Evolutionary conservation across 2,797 vertebrate species (phyloP).

Genomic region (Eptatretus atami): DNA sequence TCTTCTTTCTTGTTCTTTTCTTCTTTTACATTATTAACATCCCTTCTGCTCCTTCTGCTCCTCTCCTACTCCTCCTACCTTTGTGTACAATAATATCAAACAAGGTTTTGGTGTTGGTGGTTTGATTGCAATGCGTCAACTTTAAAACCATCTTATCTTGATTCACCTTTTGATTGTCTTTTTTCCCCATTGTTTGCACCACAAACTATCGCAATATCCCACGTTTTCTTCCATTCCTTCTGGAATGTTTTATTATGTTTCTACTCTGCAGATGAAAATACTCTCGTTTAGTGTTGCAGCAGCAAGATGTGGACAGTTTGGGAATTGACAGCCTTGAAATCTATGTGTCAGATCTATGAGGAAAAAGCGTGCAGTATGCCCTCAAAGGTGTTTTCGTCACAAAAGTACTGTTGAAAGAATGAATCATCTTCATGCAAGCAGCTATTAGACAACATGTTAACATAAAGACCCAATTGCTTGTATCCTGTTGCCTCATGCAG

Average conservation of each 20-base stretch:
- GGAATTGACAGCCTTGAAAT: constrained; percentile 79
- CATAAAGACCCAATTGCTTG: too few species aligned
- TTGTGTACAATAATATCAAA: constrained; percentile 11
- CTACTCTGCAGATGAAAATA: constrained; percentile 44
- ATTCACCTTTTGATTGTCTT: constrained; percentile 2
- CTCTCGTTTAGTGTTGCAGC: constrained; percentile 60
- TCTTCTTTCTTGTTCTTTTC: too few species aligned
- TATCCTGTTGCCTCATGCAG: too few species aligned
- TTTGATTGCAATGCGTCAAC: too few species aligned
- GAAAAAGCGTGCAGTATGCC: constrained; percentile 31
- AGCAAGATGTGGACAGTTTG: constrained; percentile 45
- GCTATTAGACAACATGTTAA: too few species aligned
- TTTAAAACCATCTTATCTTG: constrained; percentile 7
- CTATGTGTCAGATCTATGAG: constrained; percentile 86
- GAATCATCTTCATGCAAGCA: too few species aligned
- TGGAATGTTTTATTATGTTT: constrained; percentile 7
- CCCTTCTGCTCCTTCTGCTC: constrained; percentile 12
- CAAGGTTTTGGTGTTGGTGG: not conserved
- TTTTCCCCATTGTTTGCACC: too few species aligned
- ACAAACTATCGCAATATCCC: too few species aligned
- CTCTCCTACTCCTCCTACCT: constrained; percentile 9
- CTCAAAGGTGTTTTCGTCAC: not conserved
- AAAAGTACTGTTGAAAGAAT: too few species aligned
- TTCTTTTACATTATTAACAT: not conserved
- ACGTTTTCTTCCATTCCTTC: too few species aligned